Base-by-base conservation (phyloP, 2,113 vertebrate species). In the Microtus richardsoni region DNA sequence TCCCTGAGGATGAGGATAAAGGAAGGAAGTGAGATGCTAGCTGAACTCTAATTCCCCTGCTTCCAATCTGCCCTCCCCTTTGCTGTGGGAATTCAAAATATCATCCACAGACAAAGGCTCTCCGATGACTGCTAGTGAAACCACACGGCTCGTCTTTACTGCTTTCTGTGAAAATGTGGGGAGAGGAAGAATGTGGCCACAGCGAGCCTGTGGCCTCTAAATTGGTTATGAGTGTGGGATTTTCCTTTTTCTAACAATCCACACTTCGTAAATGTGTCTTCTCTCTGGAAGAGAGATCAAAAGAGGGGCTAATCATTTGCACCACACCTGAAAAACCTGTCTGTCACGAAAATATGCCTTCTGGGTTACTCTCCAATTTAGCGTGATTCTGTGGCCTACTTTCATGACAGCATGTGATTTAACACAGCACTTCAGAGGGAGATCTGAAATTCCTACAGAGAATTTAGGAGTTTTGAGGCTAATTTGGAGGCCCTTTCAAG, bases 71-170 rank as follows among this genome's bases (percentile, higher is more conserved):
- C 36, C 68, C n/a, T 92, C 60, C 7, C 26, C 62, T 66, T 74
- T 49, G n/a, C 68, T 68, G 7, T 47, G 36, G 93, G 52, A 68
- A 91, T 33, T 93, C 30, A 89, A 94, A 94, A 41, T 44, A 75
- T n/a, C 11, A 24, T 58, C 93, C 47, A 83, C 64, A 91, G 47
- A 79, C 39, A 71, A 82, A 54, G 17, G 14, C 19, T 84, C 66
- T 77, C 54, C 41, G 64, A 89, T 84, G 7, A 54, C 21, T 73
- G 41, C 47, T 2, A 2, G 21, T 41, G 33, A 80, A 94, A 88
- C 82, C 4, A 10, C 3, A 41, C 47, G 7, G 30, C 28, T 2
- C 8, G 71, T 19, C 16, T 89, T 84, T 70, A 66, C 49, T 36
- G 54, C 47, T 91, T 91, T 68, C 24, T 30, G n/a, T 54, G 30